A percentile compares a stretch with the other conserved stretches of the same genome.
Evolutionary conservation across 2,113 vertebrate species (phyloP).

Genomic region (Capreolus pygargus): DNA sequence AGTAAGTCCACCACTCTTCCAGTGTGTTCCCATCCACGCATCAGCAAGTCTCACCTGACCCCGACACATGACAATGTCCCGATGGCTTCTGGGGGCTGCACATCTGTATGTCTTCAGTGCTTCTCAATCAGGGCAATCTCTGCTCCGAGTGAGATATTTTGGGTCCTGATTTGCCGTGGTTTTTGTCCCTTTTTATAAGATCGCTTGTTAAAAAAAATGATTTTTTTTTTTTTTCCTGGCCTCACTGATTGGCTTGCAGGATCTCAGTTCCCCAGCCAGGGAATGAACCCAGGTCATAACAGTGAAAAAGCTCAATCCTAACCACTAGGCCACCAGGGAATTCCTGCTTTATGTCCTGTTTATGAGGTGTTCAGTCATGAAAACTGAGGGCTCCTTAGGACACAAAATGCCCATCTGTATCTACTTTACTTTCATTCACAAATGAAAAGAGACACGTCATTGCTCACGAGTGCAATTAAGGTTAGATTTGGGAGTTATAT

Average conservation of each 20-base stretch:
- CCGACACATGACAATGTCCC: neutral
- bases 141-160: neutral
- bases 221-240: no score
- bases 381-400: neutral
- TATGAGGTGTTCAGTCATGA: neutral
- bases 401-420: neutral
- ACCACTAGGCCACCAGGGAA: neutral
- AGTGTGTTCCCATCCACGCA: rapidly evolving
- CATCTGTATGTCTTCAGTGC: neutral
- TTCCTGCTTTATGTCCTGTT: neutral
- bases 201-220: neutral
- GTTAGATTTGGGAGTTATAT: neutral
- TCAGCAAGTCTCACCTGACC: neutral
- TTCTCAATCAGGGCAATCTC: rapidly evolving
- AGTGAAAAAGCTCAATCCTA: neutral
- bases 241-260: neutral
- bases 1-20: neutral
- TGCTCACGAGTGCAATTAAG: neutral
- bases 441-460: neutral
- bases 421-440: neutral
- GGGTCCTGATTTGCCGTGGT: neutral
- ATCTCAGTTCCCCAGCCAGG: neutral
- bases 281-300: neutral
- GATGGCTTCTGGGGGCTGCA: neutral
- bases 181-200: neutral